Conservation (phyloP, 2,888 invertebrate genomes). For the Chelonus formosanus region DNA sequence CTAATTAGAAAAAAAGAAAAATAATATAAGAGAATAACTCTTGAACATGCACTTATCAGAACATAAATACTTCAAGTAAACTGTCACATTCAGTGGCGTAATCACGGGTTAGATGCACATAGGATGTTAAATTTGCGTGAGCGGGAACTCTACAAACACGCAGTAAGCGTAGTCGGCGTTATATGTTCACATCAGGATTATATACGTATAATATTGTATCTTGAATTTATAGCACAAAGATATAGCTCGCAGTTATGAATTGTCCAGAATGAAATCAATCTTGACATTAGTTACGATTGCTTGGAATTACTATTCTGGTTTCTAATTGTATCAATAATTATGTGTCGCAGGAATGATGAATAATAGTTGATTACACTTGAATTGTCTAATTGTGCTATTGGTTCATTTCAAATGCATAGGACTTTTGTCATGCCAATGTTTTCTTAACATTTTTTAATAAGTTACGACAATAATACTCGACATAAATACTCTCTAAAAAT, state of each 20-base stretch:
- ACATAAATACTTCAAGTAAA: constrained; percentile 63
- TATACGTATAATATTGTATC: constrained; percentile 38
- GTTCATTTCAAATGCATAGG: no score
- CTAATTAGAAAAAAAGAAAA: no score
- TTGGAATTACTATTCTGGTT: background rate
- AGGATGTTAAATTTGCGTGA: constrained; percentile 52
- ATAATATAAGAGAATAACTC: background rate
- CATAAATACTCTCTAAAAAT: no score
- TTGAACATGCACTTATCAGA: constrained; percentile 54
- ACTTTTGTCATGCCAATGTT: no score
- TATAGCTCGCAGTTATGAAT: constrained; percentile 36
- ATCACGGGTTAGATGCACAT: constrained; percentile 50
- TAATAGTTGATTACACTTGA: no score
- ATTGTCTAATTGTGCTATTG: no score
- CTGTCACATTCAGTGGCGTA: constrained; percentile 58
- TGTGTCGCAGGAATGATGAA: no score
- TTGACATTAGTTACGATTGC: constrained; percentile 7
- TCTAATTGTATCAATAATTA: constrained; percentile 4
- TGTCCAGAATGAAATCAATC: constrained; percentile 40
- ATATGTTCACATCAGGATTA: no score
- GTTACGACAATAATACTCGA: no score
- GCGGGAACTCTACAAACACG: constrained; percentile 16
- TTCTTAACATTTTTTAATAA: no score
- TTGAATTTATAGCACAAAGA: constrained; percentile 43
- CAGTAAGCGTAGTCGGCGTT: constrained; percentile 2